These are phyloP conservation scores for Fragum fragum DNA, from an alignment of 2,888 invertebrate species.

Conservation along the genomic window DNA sequence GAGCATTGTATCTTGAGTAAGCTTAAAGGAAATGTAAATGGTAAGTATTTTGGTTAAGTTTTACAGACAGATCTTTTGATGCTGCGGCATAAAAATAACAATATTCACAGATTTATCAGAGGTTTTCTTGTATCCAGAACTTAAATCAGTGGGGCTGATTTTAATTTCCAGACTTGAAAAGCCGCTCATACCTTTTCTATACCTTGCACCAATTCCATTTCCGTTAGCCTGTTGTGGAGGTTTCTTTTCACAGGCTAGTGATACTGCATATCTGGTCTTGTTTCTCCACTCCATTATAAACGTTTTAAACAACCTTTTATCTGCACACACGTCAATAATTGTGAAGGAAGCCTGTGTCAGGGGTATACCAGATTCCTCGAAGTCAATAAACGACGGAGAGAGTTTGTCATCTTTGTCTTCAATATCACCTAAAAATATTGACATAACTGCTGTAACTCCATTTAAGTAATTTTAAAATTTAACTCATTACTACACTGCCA, in stretches of 20 bases:
- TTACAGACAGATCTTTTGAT: no score
- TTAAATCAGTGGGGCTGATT: no score
- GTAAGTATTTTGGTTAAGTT: no score
- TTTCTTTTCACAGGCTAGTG: constrained; percentile 85
- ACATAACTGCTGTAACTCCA: constrained; percentile 1
- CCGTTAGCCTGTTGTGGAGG: constrained; percentile 46
- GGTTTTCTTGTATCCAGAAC: no score
- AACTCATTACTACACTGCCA: no score
- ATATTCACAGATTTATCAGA: no score
- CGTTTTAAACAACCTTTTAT: constrained; percentile 80
- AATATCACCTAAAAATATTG: background rate
- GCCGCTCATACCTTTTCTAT: constrained; percentile 78
- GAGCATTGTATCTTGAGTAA: no score
- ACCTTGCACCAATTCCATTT: constrained; percentile 81
- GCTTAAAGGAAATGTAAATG: no score
- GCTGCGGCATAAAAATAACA: no score
- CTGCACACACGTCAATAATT: constrained; percentile 85
- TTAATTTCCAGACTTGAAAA: no score
- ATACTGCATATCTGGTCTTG: constrained; percentile 81
- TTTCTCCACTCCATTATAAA: constrained; percentile 85
- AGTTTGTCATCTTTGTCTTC: constrained; percentile 48
- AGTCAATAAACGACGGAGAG: constrained; percentile 64
- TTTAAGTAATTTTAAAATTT: background rate
- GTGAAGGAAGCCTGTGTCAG: constrained; percentile 79
- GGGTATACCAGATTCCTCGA: constrained; percentile 63